phyloP scores from a whole-genome alignment of 2,797 vertebrate genomes.

The Setipinna tenuifilis region DNA sequence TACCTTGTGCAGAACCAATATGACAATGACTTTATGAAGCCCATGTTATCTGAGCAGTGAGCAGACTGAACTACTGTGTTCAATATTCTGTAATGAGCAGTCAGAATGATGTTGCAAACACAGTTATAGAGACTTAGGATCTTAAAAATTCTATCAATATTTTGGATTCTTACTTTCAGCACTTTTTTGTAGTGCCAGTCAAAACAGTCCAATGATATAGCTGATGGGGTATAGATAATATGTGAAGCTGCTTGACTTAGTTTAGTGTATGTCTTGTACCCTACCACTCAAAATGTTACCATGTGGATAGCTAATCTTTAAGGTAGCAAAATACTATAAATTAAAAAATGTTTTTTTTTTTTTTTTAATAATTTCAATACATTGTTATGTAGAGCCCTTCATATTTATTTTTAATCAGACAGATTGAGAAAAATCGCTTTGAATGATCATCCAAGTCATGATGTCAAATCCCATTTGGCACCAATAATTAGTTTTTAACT shows the following conservation, averaged over 20 bases:
- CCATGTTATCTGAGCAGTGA: not conserved
- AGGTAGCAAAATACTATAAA: not conserved
- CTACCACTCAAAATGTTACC: not conserved
- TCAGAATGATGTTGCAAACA: not conserved
- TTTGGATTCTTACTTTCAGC: too few relatives aligned
- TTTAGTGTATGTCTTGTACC: not conserved
- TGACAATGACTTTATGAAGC: not conserved
- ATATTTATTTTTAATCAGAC: constrained; percentile 19
- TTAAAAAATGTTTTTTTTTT: not conserved
- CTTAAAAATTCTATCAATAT: too few relatives aligned
- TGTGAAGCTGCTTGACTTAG: not conserved
- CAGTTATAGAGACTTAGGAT: too few relatives aligned
- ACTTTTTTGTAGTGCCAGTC: too few relatives aligned
- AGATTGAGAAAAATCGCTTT: not conserved
- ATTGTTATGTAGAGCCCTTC: constrained; percentile 15
- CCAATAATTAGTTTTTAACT: not conserved
- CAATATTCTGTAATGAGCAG: not conserved
- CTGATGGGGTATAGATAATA: not conserved
- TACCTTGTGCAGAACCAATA: too few relatives aligned
- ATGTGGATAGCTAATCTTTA: not conserved
- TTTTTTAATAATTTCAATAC: constrained; percentile 9
- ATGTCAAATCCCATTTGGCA: not conserved
- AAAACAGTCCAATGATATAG: not conserved
- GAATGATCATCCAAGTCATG: not conserved
- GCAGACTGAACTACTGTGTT: not conserved